Percentiles rank a stretch among this genome's conserved stretches.
These are phyloP conservation scores for Manis crassicaudata DNA, from an alignment of 2,797 vertebrate genomes.

Conservation along the genomic window DNA sequence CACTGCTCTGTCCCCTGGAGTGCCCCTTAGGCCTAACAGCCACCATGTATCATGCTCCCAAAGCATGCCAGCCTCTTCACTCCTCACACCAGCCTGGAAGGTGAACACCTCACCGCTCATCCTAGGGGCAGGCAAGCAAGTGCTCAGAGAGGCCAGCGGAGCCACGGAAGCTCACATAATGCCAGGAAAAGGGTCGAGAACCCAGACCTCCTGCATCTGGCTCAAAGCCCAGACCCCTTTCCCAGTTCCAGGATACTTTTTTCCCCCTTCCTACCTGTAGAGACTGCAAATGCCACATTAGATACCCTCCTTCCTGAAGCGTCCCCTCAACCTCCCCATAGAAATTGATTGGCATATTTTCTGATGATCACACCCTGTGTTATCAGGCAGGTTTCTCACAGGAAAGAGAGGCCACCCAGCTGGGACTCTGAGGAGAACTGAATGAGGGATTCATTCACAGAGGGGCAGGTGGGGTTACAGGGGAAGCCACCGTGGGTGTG, in stretches of 20 bases:
- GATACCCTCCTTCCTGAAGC: background rate
- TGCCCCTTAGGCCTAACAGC: background rate
- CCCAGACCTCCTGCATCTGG: background rate
- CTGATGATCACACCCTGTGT: background rate
- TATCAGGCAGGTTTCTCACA: background rate
- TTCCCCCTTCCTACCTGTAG: background rate
- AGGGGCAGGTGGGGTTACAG: background rate
- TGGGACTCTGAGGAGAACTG: background rate
- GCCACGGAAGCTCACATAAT: background rate
- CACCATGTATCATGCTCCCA: background rate
- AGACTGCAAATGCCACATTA: background rate
- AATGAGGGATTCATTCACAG: background rate
- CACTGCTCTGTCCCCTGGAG: background rate
- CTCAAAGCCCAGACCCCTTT: background rate
- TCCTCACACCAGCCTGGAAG: background rate
- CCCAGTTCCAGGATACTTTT: background rate
- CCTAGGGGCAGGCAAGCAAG: background rate
- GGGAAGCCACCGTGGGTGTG: background rate
- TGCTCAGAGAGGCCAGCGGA: background rate
- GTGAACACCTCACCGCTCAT: fast-evolving
- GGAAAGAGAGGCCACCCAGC: background rate
- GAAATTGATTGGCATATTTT: background rate
- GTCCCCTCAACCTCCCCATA: background rate
- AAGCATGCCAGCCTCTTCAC: fast-evolving
- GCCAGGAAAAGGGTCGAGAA: background rate